Evolutionary conservation across 1,140 invertebrate species (phyloP).

Genomic region (Pantala flavescens): DNA sequence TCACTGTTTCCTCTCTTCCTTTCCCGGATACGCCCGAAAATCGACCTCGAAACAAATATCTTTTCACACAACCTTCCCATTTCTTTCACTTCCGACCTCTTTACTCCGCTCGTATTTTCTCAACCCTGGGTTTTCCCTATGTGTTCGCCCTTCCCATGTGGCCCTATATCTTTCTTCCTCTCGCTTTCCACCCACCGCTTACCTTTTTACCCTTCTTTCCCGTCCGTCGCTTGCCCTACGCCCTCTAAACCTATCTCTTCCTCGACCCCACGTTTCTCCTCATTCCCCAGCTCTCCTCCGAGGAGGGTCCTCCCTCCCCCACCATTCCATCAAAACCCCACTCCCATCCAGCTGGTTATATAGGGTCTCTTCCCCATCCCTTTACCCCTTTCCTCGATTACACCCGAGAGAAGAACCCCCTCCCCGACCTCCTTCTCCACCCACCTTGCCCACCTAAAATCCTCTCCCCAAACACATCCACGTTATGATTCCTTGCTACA

Average conservation of each 20-base stretch:
- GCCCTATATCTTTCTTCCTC: background rate
- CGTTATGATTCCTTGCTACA: conserved; percentile 9
- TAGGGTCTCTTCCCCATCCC: background rate
- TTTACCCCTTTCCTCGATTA: background rate
- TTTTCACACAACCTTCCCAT: background rate
- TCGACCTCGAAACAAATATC: background rate
- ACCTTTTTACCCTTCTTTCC: background rate
- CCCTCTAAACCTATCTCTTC: background rate
- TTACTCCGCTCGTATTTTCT: background rate
- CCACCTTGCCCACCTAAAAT: conserved; percentile 4
- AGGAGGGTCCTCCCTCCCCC: background rate
- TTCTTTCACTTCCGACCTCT: background rate
- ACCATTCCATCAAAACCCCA: background rate
- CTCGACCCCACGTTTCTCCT: background rate
- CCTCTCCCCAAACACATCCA: conserved; percentile 7
- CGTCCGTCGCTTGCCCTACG: background rate
- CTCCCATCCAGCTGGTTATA: background rate
- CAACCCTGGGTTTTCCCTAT: background rate
- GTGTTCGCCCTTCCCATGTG: background rate
- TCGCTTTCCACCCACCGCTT: background rate
- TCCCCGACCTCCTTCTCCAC: background rate
- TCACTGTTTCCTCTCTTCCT: no score
- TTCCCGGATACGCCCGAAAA: background rate
- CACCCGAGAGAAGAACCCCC: background rate
- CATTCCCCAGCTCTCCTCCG: background rate